Evolutionary conservation across 1,140 invertebrate genomes (phyloP).

Genomic region (Bombus confusus): DNA sequence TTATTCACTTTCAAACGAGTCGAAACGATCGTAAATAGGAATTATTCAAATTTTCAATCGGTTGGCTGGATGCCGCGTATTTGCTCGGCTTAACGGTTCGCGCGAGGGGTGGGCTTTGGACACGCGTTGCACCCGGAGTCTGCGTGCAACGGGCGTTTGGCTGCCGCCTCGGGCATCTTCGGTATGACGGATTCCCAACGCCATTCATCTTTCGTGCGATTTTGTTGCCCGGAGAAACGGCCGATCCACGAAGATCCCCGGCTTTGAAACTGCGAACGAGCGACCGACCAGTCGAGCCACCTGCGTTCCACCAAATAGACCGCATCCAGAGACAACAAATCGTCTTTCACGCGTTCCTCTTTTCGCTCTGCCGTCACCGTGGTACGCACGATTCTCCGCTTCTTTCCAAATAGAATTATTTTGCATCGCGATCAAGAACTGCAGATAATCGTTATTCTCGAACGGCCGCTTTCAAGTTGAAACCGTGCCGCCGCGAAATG

Average conservation of each 20-base stretch:
- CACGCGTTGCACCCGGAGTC: conserved; percentile 19
- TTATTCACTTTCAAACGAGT: not conserved
- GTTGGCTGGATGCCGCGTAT: conserved; percentile 23
- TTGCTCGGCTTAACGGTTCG: conserved; percentile 27
- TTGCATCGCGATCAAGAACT: too few species aligned
- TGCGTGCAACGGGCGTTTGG: conserved; percentile 59
- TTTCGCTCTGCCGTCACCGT: too few species aligned
- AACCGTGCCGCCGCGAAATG: not conserved
- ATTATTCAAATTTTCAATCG: conserved; percentile 59
- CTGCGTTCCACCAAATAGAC: conserved; percentile 56
- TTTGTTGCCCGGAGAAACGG: conserved; percentile 60
- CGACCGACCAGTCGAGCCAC: conserved; percentile 17
- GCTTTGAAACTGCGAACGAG: conserved; percentile 46
- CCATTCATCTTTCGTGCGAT: conserved; percentile 69
- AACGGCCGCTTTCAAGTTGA: not conserved
- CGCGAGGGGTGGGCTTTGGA: conserved; percentile 19
- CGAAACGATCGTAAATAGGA: conserved; percentile 9
- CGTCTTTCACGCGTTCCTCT: conserved; percentile 25
- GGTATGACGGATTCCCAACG: conserved; percentile 66
- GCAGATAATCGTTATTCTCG: too few species aligned
- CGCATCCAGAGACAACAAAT: conserved; percentile 14
- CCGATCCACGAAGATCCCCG: conserved; percentile 45
- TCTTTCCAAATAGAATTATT: not conserved
- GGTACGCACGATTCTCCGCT: not conserved
- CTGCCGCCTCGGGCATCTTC: conserved; percentile 55